These are phyloP conservation scores for Atta cephalotes DNA, from an alignment of 1,140 invertebrate species.

Conservation along the genomic window DNA sequence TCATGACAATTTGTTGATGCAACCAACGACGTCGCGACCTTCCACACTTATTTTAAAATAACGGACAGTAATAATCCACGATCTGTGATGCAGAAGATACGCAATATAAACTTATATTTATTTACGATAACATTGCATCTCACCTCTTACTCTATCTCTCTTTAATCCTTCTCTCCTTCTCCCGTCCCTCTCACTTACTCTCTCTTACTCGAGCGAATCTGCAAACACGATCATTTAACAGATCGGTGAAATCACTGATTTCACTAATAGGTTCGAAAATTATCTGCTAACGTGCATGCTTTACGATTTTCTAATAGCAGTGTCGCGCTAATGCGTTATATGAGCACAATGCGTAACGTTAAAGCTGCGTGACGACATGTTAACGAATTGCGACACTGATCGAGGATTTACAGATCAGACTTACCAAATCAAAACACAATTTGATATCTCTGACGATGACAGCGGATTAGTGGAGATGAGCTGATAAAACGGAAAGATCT, in stretches of 20 bases:
- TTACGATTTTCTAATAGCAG: not conserved
- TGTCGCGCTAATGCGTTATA: not conserved
- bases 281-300: not conserved
- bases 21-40: not conserved
- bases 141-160: not conserved
- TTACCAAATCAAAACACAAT: slow-evolving; percentile 62
- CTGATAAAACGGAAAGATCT: slow-evolving; percentile 28
- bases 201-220: not conserved
- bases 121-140: slow-evolving; percentile 36
- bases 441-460: slow-evolving; percentile 26
- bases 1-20: slow-evolving; percentile 3
- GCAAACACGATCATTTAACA: not conserved
- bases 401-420: not conserved
- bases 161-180: not conserved
- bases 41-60: not conserved
- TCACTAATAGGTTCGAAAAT: not conserved
- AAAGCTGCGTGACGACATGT: not conserved
- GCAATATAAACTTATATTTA: slow-evolving; percentile 31
- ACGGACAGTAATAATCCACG: not conserved
- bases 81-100: not conserved
- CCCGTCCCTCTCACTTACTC: not conserved
- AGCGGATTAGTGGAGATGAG: slow-evolving; percentile 31
- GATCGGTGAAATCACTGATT: not conserved
- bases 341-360: not conserved
- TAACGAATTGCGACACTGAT: not conserved